Conservation (phyloP, 2,888 invertebrate species). For the Macrophya annulata region DNA sequence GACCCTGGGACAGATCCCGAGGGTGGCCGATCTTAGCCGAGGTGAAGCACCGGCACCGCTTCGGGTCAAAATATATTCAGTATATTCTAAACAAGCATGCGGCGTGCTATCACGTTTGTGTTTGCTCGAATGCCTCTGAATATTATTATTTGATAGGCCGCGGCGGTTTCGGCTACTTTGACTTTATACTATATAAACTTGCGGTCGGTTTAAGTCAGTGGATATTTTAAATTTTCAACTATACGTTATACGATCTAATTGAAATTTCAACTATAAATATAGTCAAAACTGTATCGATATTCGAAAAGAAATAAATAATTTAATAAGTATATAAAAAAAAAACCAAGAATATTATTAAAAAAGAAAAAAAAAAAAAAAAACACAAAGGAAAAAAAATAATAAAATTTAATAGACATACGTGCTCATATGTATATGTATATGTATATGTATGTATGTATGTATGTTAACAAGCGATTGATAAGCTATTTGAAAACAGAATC, state of each 20-base stretch:
- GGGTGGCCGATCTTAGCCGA: conserved; percentile 61
- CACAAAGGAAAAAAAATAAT: neutral
- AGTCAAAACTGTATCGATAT: neutral
- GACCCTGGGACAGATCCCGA: conserved; percentile 60
- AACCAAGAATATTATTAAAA: neutral
- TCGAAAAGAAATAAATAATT: neutral
- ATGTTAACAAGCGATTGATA: conserved; percentile 12
- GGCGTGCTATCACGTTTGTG: conserved; percentile 69
- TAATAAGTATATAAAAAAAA: too few relatives aligned
- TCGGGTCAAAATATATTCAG: conserved; percentile 72
- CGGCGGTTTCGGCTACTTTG: conserved; percentile 44
- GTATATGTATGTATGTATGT: too few relatives aligned
- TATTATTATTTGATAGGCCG: conserved; percentile 55
- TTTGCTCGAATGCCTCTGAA: conserved; percentile 64
- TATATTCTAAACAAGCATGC: conserved; percentile 74
- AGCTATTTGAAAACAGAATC: neutral
- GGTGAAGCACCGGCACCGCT: conserved; percentile 63
- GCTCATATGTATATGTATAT: neutral
- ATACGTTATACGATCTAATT: neutral
- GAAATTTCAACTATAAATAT: neutral
- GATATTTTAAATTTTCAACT: neutral
- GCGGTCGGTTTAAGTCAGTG: conserved; percentile 19
- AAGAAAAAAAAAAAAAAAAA: neutral
- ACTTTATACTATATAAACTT: neutral
- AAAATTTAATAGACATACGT: neutral